These are phyloP conservation scores for Synaphobranchus kaupii DNA, from an alignment of 2,797 vertebrate species.

Conservation along the genomic window DNA sequence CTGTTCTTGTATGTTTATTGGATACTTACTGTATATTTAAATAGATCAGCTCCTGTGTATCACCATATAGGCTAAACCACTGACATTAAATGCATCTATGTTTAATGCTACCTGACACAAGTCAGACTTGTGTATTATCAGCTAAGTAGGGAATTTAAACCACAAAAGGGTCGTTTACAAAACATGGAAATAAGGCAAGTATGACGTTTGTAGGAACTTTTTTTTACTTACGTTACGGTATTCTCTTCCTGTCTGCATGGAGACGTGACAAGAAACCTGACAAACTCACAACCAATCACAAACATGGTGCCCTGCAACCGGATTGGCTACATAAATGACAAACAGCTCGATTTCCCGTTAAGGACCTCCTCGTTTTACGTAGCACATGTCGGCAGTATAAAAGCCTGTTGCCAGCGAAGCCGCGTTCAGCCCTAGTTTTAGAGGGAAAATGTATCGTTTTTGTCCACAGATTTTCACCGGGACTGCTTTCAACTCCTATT, in stretches of 20 bases:
- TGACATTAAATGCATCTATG: not conserved
- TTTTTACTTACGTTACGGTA: too few species aligned
- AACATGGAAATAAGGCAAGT: not conserved
- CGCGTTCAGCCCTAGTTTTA: conserved; percentile 74
- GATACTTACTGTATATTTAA: not conserved
- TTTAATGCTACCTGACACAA: not conserved
- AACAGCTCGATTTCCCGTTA: not conserved
- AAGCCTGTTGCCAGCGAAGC: not conserved
- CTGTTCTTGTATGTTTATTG: too few species aligned
- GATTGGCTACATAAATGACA: conserved; percentile 23
- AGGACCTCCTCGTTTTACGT: conserved; percentile 22
- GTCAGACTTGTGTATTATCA: not conserved
- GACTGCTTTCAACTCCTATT: conserved; percentile 84
- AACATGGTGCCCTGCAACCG: not conserved
- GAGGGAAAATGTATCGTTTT: conserved; percentile 98
- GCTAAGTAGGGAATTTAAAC: not conserved
- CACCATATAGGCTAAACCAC: too few species aligned
- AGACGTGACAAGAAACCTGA: conserved; percentile 8
- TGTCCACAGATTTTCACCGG: conserved; percentile 85
- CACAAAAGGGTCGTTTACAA: not conserved
- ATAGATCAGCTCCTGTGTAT: not conserved
- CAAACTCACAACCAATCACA: conserved; percentile 8
- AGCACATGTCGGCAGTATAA: conserved; percentile 24
- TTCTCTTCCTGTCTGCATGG: not conserved
- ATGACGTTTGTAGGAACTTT: not conserved